These are phyloP conservation scores for Microcebus jonahi DNA, from an alignment of 2,113 vertebrate genomes.

Conservation along the genomic window DNA sequence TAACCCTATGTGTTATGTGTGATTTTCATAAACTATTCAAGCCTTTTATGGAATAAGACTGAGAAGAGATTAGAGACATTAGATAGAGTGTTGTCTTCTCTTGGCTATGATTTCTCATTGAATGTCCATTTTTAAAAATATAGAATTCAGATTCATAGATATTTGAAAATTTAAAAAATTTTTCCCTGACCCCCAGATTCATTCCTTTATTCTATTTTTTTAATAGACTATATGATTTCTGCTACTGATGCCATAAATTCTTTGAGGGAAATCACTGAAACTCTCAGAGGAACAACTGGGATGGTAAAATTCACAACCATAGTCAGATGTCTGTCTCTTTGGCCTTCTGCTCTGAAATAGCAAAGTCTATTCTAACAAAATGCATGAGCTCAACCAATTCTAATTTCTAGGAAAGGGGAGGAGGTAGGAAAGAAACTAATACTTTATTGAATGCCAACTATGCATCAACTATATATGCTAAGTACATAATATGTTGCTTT, in stretches of 20 bases:
- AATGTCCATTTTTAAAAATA: neutral
- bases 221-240: conserved; percentile 28
- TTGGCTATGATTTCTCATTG: conserved; percentile 16
- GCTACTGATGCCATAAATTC: neutral
- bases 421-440: neutral
- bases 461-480: neutral
- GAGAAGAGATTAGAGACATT: conserved; percentile 5
- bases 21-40: conserved; percentile 35
- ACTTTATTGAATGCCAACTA: neutral
- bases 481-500: conserved; percentile 28
- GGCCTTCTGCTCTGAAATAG: neutral
- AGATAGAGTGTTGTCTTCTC: neutral
- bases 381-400: conserved; percentile 11
- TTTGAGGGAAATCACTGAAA: neutral
- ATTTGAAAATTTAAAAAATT: conserved; percentile 12
- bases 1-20: neutral
- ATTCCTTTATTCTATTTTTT: conserved; percentile 13
- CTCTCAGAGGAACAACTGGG: conserved; percentile 2
- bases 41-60: neutral
- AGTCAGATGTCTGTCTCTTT: neutral
- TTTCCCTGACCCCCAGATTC: neutral
- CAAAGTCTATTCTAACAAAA: conserved; percentile 31
- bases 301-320: conserved; percentile 7
- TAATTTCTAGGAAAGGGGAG: neutral
- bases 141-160: conserved; percentile 33